phyloP scores from a whole-genome alignment of 2,797 vertebrate genomes.

The Arremon brunneinucha region DNA sequence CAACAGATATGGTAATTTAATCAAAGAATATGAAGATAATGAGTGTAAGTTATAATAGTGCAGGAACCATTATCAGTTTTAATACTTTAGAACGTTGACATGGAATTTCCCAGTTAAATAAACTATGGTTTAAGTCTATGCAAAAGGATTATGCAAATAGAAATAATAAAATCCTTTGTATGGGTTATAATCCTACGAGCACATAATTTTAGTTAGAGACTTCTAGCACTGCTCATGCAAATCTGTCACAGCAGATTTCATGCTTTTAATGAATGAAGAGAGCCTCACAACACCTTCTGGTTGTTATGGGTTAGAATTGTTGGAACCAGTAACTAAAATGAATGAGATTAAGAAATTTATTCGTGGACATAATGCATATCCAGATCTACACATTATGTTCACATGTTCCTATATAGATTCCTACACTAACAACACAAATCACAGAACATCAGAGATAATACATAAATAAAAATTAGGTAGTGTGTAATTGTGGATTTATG shows the following conservation, averaged over 20 bases:
- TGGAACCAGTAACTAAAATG: background rate
- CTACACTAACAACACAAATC: background rate
- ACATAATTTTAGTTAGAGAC: background rate
- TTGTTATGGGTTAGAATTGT: background rate
- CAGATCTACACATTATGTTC: slow-evolving; percentile 2
- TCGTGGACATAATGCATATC: background rate
- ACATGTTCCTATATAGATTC: background rate
- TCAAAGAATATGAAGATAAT: background rate
- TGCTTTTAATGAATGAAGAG: slow-evolving; percentile 33
- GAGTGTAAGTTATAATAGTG: background rate
- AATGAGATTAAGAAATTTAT: background rate
- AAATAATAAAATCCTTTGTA: background rate
- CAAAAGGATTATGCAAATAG: background rate
- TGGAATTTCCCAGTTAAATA: background rate
- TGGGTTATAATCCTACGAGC: background rate
- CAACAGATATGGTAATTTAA: background rate
- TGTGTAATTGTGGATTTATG: background rate
- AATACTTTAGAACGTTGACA: background rate
- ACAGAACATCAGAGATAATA: background rate
- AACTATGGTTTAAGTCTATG: background rate
- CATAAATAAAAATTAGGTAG: background rate
- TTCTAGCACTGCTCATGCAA: background rate
- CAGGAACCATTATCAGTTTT: background rate
- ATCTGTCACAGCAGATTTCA: slow-evolving; percentile 30
- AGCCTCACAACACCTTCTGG: slow-evolving; percentile 15